These are phyloP conservation scores for Caenorhabditis angaria DNA, from an alignment of 2,888 invertebrate genomes.

Conservation along the genomic window DNA sequence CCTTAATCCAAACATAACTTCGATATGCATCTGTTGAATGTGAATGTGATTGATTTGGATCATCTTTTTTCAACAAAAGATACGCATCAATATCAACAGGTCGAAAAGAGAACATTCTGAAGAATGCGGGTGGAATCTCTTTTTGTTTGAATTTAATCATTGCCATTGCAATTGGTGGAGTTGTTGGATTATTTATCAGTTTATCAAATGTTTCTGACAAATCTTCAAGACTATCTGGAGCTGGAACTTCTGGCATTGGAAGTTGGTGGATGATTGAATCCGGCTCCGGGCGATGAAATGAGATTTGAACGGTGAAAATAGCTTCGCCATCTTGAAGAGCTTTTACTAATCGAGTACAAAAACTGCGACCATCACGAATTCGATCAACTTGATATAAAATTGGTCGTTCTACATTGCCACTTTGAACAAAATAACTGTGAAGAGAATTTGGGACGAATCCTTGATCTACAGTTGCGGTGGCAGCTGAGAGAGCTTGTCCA, in stretches of 20 bases:
- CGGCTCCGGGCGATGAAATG: conserved; percentile 64
- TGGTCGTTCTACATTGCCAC: conserved; percentile 69
- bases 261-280: conserved; percentile 72
- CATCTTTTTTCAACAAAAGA: conserved; percentile 42
- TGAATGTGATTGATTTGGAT: conserved; percentile 29
- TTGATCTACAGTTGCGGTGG: conserved; percentile 72
- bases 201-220: conserved; percentile 52
- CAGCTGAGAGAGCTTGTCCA: conserved; percentile 72
- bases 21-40: conserved; percentile 45
- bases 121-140: conserved; percentile 58
- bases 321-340: conserved; percentile 73
- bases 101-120: conserved; percentile 56
- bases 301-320: conserved; percentile 72
- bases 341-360: conserved; percentile 73
- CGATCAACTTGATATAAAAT: conserved; percentile 74
- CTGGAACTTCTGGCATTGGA: conserved; percentile 73
- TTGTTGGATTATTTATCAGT: conserved; percentile 39
- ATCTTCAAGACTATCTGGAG: conserved; percentile 71
- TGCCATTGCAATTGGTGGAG: conserved; percentile 44
- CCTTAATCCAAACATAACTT: conserved; percentile 58
- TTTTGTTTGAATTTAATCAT: conserved; percentile 54
- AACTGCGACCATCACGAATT: conserved; percentile 73
- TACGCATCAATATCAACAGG: conserved; percentile 54
- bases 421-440: conserved; percentile 74
- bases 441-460: conserved; percentile 73